Evolutionary conservation across 2,888 invertebrate genomes (phyloP).

Genomic region (Muscina levida): DNA sequence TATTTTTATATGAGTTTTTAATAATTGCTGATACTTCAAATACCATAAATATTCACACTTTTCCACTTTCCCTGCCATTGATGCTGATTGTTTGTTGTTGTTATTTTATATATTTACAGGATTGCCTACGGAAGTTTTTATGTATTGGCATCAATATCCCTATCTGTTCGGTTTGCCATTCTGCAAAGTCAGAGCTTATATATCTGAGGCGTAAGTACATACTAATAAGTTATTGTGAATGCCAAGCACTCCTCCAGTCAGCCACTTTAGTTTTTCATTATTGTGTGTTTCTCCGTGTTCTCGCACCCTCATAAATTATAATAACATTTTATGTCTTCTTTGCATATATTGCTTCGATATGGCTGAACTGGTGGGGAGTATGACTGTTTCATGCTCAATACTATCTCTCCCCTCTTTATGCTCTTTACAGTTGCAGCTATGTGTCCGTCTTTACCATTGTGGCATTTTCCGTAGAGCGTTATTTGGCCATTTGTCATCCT

Average conservation of each 20-base stretch:
- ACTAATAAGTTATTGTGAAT: too few species aligned
- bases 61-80: too few species aligned
- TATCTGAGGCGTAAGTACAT: conserved; percentile 94
- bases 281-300: not conserved
- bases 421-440: conserved; percentile 87
- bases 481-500: conserved; percentile 95
- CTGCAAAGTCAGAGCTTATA: conserved; percentile 90
- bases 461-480: conserved; percentile 94
- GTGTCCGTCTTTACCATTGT: conserved; percentile 95
- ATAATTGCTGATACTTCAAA: not conserved
- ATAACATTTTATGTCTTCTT: conserved; percentile 29
- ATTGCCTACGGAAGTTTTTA: conserved; percentile 90
- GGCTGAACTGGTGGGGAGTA: too few species aligned
- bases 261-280: too few species aligned
- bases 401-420: not conserved
- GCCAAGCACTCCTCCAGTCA: too few species aligned
- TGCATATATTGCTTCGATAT: conserved; percentile 22
- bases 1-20: not conserved
- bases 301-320: conserved; percentile 22
- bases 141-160: conserved; percentile 94
- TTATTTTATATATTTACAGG: conserved; percentile 81
- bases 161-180: conserved; percentile 89
- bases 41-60: not conserved
- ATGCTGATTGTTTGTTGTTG: conserved; percentile 25
- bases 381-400: not conserved